Evolutionary conservation across 2,797 vertebrate species (phyloP).

Genomic region (Melanotaenia maccullochi): DNA sequence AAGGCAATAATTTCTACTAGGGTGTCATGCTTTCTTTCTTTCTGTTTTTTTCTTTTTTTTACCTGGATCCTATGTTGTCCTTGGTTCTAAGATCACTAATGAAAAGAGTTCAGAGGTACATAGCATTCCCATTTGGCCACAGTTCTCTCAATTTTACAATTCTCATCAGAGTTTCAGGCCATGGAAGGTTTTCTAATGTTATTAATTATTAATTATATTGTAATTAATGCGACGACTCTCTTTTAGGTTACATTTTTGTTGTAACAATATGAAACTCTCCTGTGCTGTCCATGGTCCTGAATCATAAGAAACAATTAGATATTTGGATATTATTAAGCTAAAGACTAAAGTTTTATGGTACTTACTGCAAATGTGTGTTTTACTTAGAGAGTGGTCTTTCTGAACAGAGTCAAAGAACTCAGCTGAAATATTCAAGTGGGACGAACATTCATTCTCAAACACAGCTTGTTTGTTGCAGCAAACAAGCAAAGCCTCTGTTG

Average conservation of each 20-base stretch:
- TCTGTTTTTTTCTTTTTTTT: too few relatives aligned
- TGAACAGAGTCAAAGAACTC: too few relatives aligned
- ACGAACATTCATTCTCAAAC: background rate
- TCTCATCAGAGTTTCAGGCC: background rate
- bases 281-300: slow-evolving; percentile 2
- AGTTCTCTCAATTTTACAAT: background rate
- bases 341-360: background rate
- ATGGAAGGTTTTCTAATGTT: background rate
- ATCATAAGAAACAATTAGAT: background rate
- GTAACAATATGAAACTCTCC: background rate
- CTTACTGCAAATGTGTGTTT: background rate
- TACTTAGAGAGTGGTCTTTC: too few relatives aligned
- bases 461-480: background rate
- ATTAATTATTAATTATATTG: background rate
- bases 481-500: background rate
- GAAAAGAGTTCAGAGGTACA: background rate
- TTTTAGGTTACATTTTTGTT: too few relatives aligned
- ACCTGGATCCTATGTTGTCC: too few relatives aligned
- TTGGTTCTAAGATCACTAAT: background rate
- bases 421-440: too few relatives aligned
- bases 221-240: too few relatives aligned
- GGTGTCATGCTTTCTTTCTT: too few relatives aligned
- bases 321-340: background rate
- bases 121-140: background rate
- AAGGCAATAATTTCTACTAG: too few relatives aligned